These are phyloP conservation scores for Falco concolor DNA, from an alignment of 2,797 vertebrate species.

Conservation along the genomic window DNA sequence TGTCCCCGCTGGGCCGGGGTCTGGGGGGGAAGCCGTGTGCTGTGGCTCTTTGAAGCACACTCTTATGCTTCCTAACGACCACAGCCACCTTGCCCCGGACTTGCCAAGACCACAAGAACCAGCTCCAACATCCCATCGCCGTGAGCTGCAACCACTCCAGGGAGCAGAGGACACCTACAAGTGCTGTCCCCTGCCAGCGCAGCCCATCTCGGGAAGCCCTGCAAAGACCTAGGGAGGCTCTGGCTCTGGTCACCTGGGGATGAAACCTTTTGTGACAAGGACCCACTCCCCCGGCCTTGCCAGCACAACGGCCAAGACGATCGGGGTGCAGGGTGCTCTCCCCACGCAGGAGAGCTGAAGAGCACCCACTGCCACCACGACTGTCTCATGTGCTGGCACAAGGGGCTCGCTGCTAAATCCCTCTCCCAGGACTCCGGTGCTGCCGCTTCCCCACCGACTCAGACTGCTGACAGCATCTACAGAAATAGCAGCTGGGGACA, in stretches of 20 bases:
- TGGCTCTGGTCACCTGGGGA: not conserved
- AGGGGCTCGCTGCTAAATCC: not conserved
- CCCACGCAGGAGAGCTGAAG: not conserved
- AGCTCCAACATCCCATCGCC: not conserved
- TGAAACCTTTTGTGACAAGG: not conserved
- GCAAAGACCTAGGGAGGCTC: not conserved
- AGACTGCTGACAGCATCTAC: too few relatives aligned
- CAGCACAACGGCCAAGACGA: not conserved
- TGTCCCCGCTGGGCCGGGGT: too few relatives aligned
- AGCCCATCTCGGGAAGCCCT: rapidly evolving
- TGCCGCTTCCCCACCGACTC: not conserved
- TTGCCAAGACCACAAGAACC: not conserved
- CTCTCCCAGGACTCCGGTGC: not conserved
- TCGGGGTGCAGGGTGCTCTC: not conserved
- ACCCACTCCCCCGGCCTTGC: too few relatives aligned
- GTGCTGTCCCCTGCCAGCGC: rapidly evolving
- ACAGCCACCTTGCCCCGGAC: not conserved
- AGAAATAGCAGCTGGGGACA: not conserved
- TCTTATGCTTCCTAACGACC: too few relatives aligned
- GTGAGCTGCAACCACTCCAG: not conserved
- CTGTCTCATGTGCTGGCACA: not conserved
- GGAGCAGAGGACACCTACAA: not conserved
- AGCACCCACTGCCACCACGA: not conserved
- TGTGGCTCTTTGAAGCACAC: too few relatives aligned
- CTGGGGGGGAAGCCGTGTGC: rapidly evolving